phyloP scores from a whole-genome alignment of 1,140 invertebrate species.

The Pectinophora gossypiella region DNA sequence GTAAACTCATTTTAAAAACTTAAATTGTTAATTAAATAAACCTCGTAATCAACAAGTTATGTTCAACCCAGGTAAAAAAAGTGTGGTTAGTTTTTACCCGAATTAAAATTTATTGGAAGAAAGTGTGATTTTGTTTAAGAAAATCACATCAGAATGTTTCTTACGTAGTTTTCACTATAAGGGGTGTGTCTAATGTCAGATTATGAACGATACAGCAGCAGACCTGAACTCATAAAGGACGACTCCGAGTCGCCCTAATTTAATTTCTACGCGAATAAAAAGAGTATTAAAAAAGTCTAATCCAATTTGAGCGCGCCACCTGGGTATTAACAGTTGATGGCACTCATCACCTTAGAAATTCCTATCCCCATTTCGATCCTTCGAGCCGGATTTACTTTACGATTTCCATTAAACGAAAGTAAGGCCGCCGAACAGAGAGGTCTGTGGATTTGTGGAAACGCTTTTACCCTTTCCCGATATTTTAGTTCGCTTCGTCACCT shows the following conservation, averaged over 20 bases:
- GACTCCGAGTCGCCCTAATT: neutral
- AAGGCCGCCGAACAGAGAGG: slow-evolving; percentile 18
- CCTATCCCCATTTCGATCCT: slow-evolving; percentile 23
- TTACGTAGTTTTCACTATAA: too few relatives aligned
- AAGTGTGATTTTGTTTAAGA: too few relatives aligned
- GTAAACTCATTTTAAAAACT: too few relatives aligned
- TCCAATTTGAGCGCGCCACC: neutral
- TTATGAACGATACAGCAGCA: neutral
- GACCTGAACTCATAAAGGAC: neutral
- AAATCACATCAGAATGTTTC: too few relatives aligned
- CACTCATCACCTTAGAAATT: slow-evolving; percentile 28
- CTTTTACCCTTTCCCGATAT: slow-evolving; percentile 24
- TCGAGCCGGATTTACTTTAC: slow-evolving; percentile 42
- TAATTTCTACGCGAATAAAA: neutral
- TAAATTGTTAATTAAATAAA: too few relatives aligned
- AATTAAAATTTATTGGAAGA: too few relatives aligned
- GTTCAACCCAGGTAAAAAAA: too few relatives aligned
- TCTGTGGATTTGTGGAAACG: slow-evolving; percentile 9
- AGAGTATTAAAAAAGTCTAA: slow-evolving; percentile 3
- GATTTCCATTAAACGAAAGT: slow-evolving; percentile 40
- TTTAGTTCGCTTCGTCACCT: slow-evolving; percentile 16
- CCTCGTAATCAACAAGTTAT: too few relatives aligned
- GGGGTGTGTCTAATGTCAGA: too few relatives aligned
- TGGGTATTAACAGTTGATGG: neutral
- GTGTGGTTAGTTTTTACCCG: too few relatives aligned